phyloP scores from a whole-genome alignment of 2,113 vertebrate genomes.

The Trogon surrucura region DNA sequence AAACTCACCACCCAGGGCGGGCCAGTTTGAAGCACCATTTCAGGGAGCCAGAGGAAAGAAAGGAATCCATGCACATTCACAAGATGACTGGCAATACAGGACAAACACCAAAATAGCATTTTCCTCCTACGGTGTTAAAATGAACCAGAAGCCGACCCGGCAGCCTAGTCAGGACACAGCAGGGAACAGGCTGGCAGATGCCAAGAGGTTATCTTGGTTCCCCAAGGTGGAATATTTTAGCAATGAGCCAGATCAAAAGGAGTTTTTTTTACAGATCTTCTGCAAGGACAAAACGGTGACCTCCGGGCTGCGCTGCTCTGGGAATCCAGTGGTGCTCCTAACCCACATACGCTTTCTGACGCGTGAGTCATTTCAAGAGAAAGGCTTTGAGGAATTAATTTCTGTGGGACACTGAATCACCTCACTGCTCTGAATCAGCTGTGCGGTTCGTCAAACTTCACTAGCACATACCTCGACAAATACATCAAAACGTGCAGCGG shows the following conservation, averaged over 20 bases:
- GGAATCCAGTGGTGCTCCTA: neutral
- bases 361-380: neutral
- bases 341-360: neutral
- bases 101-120: neutral
- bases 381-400: neutral
- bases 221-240: neutral
- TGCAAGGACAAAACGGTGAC: neutral
- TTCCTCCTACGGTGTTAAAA: neutral
- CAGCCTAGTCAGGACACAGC: neutral
- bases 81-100: neutral
- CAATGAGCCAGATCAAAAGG: neutral
- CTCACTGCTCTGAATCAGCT: neutral
- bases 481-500: accelerated
- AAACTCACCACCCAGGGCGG: too few species aligned
- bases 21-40: neutral
- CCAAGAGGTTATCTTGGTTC: neutral
- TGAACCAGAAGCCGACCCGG: neutral
- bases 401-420: neutral
- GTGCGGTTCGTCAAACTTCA: neutral
- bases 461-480: accelerated
- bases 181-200: neutral
- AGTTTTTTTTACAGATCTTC: neutral
- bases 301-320: neutral
- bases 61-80: neutral
- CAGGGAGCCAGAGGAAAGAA: neutral